Evolutionary conservation across 2,113 vertebrate genomes (phyloP), one percentile per base, ranked within the genome.

Genomic region (Nipponia nippon): DNA sequence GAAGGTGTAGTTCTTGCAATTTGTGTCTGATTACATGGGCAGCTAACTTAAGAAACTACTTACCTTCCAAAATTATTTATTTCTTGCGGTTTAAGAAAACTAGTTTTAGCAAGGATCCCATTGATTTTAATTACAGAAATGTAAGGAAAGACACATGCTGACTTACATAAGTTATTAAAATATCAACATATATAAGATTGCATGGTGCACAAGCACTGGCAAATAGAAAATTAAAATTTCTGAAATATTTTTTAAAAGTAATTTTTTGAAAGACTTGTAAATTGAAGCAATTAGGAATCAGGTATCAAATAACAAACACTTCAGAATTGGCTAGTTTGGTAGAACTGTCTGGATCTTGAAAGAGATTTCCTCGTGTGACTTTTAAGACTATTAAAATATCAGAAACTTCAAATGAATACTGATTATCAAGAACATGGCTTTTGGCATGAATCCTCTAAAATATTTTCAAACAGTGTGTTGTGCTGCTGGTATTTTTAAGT

Each of bases 351-450:
- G 87, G 79, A 73, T 94, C 65, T 96, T 95, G n/a, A 76, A 97
- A 96, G 94, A 95, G 76, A 90, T 93, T 82, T 97, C 52, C 77
- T 44, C 20, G 55, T 61, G 61, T 91, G 55, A 62, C 89, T 92
- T 93, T 18, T 6, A 72, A 72, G 66, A 95, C 67, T 91, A 92
- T 44, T 72, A 81, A 90, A 84, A 91, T 88, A 87, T 70, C 53
- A 67, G 46, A 63, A 85, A 44, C 9, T 47, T 65, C 22, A 70
- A 88, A 93, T 91, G 78, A 94, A 65, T 63, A 32, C 46, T 79
- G 79, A 93, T 61, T 70, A 86, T 87, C 93, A 73, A 55, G 88
- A 71, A 49, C 29, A 26, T 13, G 62, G 44, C 30, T 80, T 90
- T 85, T 67, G 52, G 42, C 42, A 29, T 59, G n/a, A 40, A 40